Evolutionary conservation across 2,113 vertebrate species (phyloP), one percentile per base, ranked within the genome.

Genomic region (Syngnathus typhle): DNA sequence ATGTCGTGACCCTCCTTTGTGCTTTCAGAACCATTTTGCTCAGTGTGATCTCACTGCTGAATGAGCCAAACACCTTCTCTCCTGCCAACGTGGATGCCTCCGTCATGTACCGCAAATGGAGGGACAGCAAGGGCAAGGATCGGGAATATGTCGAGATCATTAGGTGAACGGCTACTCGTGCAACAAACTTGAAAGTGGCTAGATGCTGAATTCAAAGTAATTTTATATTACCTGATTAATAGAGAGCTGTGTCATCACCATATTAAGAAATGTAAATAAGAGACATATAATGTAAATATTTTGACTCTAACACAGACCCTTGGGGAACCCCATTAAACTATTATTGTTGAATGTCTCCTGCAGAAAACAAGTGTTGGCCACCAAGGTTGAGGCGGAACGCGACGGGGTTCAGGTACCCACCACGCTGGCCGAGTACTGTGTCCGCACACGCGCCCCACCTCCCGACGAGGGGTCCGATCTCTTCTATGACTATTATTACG

Each of bases 331-430:
- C 18, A 6, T 23, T 23, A 54, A 54, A 23, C 10, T 18, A 32
- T 36, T 4, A 11, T 19, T 41, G 38, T 72, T 18, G 4, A 12
- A 39, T 32, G 9, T 58, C 8, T 66, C 27, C 61, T 54, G 23
- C 78, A 96, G 94, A 83, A 99, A 98, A 79, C 96, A 99, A 82
- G 96, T 98, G 68, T 62, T 95, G 84, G 93, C 95, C 77, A 98
- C 96, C 21, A 96, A 95, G 78, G 94, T 93, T 4, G 96, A 99
- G 0, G 95, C 96, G 0, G 96, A 98, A 70, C 91, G 94, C 1
- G 96, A 98, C 0, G 95, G 96, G 0, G 96, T 99, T 67, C 98
- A 96, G 85, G 96, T 99, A 8, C 96, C 96, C 76, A 98, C 94
- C 71, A 99, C 97, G 0, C 88, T 99, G 88, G 97, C 97, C 0